phyloP scores from a whole-genome alignment of 2,888 invertebrate species.

The Adineta ricciae region DNA sequence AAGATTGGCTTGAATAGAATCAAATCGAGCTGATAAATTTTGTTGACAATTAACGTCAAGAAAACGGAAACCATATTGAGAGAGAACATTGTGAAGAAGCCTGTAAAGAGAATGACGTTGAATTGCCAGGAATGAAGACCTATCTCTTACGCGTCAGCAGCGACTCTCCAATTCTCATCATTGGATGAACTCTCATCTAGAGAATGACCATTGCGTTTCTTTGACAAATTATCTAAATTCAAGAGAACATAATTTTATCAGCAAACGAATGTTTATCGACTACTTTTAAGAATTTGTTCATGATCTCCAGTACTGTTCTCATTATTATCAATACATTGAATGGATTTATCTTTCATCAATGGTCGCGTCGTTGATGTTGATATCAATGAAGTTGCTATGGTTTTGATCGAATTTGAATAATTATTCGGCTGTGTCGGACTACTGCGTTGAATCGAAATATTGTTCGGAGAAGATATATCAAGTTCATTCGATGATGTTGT shows the following conservation, averaged over 20 bases:
- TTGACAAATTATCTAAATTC: not conserved
- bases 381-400: conserved; percentile 4
- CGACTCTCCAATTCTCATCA: conserved; percentile 19
- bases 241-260: not conserved
- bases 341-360: conserved; percentile 12
- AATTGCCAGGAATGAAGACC: not conserved
- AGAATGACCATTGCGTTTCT: not conserved
- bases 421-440: not conserved
- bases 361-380: not conserved
- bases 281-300: not conserved
- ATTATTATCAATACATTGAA: conserved; percentile 19
- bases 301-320: not conserved
- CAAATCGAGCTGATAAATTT: conserved; percentile 5
- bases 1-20: conserved; percentile 13
- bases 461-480: not conserved
- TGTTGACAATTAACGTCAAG: conserved; percentile 19
- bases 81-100: conserved; percentile 5
- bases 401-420: not conserved
- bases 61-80: conserved; percentile 18
- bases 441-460: not conserved
- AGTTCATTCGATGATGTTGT: not conserved
- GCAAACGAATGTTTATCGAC: not conserved
- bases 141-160: not conserved
- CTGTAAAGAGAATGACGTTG: not conserved
- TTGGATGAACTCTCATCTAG: not conserved